Base-by-base conservation (phyloP, 2,797 vertebrate species). In the Pseudomugil tenellus region DNA sequence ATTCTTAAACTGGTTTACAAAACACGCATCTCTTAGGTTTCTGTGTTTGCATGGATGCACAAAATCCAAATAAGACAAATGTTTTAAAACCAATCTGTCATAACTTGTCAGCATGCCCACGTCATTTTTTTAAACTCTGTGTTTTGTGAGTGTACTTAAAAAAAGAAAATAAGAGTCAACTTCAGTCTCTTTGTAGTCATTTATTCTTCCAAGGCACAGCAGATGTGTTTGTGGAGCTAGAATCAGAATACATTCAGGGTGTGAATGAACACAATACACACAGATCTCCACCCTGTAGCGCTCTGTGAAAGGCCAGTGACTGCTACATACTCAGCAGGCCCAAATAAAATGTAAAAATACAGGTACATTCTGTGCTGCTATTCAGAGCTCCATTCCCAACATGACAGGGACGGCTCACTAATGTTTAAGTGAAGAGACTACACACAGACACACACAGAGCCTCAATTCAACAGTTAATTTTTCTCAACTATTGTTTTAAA, bases 171-270 rank as follows among this genome's bases (percentile, higher is more conserved):
- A 2, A 85, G 67, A 17, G 52, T 63, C 0, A n/a, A 84, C 53
- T 74, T 35, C 37, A 43, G 28, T 66, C 52, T 77, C 58, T 53
- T 85, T 72, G 58, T 72, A 83, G 39, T 80, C 32, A 84, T 94
- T 94, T 94, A 93, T 94, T 93, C 85, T 91, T 92, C 81, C 84
- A 92, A 94, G 94, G 93, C 93, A 95, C 93, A 93, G 85, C 91
- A 91, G 87, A 92, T 91, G 87, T 92, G 90, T 91, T 91, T 89
- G 89, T 87, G 90, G 91, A 87, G 89, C 89, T 88, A 79, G 76
- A 90, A 76, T 91, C 85, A 65, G 83, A 83, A 81, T 90, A 94
- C 93, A 94, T 93, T 93, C 91, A 88, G 82, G 79, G 72, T 87
- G 87, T 84, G 85, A 72, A 75, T 81, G 70, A 79, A 80, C 76